Evolutionary conservation across 2,888 invertebrate genomes (phyloP), one percentile per base, ranked within the genome.

Genomic region (Drosophila neonasuta): DNA sequence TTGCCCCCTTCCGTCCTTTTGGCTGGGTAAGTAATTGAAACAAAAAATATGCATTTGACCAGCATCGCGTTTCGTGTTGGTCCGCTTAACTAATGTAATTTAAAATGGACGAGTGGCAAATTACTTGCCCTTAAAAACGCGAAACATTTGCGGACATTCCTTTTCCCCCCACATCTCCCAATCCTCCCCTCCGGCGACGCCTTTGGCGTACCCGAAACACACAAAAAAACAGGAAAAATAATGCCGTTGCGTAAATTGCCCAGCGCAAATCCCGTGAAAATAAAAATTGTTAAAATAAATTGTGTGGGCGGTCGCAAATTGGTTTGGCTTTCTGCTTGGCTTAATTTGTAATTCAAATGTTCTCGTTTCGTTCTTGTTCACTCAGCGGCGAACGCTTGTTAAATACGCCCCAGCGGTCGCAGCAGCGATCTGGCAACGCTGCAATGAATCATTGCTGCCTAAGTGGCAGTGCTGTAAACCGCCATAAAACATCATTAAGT

Each of bases 71-170:
- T 9, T 17, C 52, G 30, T 32, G 44, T 70, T 71, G 52, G 56
- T 50, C 66, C 63, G 65, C 83, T 69, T 80, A 72, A 70, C 81
- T 86, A 81, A 81, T 86, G 81, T 86, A 86, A 81, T 81, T 81
- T 81, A 83, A 81, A 81, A 81, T 73, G 81, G 86, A 83, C 83
- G 83, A 86, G 83, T 80, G 86, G 86, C 86, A 81, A 81, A 81
- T 81, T 83, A 83, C 86, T 85, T 77, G 82, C 71, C 74, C 74
- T 71, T 74, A 74, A 76, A 76, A 76, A 67, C 46, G 72, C 76
- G 66, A 61, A 61, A 54, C 54, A 54, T 61, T 61, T 61, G 55
- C 62, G 55, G 61, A 61, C 61, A 61, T 48, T 57, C 29, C 34
- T 24, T 46, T 13, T 39, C 7, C 46, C 56, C 15, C 41, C 0